phyloP scores from a whole-genome alignment of 1,140 invertebrate genomes.

The Heliothis virescens region DNA sequence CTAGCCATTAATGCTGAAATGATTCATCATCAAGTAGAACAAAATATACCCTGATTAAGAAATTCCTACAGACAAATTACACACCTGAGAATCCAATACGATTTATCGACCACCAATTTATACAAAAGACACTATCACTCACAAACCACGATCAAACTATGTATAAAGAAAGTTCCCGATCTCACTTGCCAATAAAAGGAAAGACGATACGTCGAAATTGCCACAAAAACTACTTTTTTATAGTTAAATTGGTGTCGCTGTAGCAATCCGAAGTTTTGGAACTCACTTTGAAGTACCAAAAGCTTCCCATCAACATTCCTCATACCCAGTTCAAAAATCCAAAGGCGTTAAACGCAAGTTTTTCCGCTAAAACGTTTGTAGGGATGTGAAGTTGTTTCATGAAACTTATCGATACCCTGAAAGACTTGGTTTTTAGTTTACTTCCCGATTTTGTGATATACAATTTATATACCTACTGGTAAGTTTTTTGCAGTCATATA shows the following conservation, averaged over 20 bases:
- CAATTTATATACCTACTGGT: too few species aligned
- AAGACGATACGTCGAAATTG: constrained; percentile 24
- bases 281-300: constrained; percentile 39
- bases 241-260: constrained; percentile 2
- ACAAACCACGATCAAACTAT: not conserved
- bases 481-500: too few species aligned
- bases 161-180: constrained; percentile 5
- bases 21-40: too few species aligned
- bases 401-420: constrained; percentile 4
- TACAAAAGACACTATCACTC: not conserved
- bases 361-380: constrained; percentile 25
- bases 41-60: too few species aligned
- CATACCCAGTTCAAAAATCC: constrained; percentile 35
- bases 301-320: constrained; percentile 49
- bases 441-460: not conserved
- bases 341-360: constrained; percentile 43
- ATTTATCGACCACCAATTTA: not conserved
- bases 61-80: too few species aligned
- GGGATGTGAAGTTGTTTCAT: not conserved
- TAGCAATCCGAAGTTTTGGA: constrained; percentile 29
- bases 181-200: constrained; percentile 25
- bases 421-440: not conserved
- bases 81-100: not conserved
- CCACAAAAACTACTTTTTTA: constrained; percentile 28
- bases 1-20: too few species aligned